phyloP scores from a whole-genome alignment of 2,797 vertebrate genomes.

The Lagodon rhomboides region DNA sequence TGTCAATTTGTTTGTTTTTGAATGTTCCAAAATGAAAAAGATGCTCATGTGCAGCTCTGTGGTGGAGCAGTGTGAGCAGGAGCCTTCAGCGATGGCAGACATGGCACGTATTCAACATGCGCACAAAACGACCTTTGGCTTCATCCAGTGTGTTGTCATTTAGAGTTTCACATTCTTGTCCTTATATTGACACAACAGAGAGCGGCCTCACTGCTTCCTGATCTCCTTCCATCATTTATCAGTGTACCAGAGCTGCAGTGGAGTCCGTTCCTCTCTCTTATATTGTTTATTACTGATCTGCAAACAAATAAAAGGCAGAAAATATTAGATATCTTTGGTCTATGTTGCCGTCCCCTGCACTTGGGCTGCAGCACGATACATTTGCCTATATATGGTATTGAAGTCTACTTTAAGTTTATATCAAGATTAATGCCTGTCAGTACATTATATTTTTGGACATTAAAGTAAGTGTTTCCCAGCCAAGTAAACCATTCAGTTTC shows the following conservation, averaged over 20 bases:
- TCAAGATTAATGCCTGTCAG: no score
- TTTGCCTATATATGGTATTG: no score
- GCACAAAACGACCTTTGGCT: not conserved
- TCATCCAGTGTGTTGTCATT: not conserved
- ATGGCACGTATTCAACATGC: not conserved
- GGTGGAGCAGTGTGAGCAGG: not conserved
- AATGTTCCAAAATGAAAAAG: not conserved
- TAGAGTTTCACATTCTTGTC: constrained; percentile 20
- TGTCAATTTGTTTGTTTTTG: not conserved
- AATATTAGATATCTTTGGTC: not conserved
- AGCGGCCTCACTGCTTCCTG: constrained; percentile 10
- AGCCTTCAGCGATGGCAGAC: not conserved
- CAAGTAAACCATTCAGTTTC: no score
- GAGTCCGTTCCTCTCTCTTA: not conserved
- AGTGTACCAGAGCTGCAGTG: not conserved
- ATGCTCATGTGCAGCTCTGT: not conserved
- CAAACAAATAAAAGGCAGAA: not conserved
- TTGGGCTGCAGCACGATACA: no score
- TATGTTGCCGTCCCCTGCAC: not conserved
- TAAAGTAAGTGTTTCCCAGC: no score
- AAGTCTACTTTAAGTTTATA: no score
- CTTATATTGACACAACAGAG: constrained; percentile 22
- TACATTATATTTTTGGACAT: no score
- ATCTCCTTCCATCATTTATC: not conserved
- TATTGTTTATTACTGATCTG: not conserved